Base-by-base conservation (phyloP, 2,888 invertebrate species). In the Lochmaea crataegi region DNA sequence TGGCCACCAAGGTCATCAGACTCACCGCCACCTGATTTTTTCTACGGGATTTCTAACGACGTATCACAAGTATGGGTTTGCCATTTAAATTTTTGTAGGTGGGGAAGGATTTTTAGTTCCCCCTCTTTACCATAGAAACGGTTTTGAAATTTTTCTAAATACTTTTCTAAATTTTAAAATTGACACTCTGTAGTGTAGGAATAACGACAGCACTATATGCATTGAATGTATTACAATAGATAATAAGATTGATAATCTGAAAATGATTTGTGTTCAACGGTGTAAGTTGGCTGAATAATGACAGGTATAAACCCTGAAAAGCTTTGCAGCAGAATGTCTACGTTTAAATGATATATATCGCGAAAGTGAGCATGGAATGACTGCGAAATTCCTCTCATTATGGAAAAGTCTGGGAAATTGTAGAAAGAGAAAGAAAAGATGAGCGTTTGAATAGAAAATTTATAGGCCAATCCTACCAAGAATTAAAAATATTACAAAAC, bases 321-420 rank as follows among this genome's bases (percentile, higher is more conserved):
- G 61, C 68, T n/a, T 68, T 75, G 69, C 71, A 71, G 68, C 60
- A 61, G 63, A 72, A 68, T 72, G 67, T 72, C 66, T 68, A 72
- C 69, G 71, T 68, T 75, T 69, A 77, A 71, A 77, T 72, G 77
- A 75, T 75, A 76, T 78, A 78, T 77, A 79, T 78, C 75, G 76
- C 76, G 71, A 75, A 72, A 78, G 77, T 76, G 77, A 77, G 77
- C 75, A 76, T 72, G 71, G 73, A 72, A 71, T 68, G 76, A 75
- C 78, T 75, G 73, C 73, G 74, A 75, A 79, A 76, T 78, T 77
- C 76, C 76, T 75, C 77, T 77, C 79, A 76, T 78, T 81, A 75
- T 67, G 73, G 51, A 67, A 77, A 71, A 65, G 71, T 71, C 58
- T 63, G 38, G 64, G 68, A 78, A 66, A 45, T 71, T 65, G 56